These are phyloP conservation scores for Gryon sp. DNA, from an alignment of 1,140 invertebrate species.

Conservation along the genomic window DNA sequence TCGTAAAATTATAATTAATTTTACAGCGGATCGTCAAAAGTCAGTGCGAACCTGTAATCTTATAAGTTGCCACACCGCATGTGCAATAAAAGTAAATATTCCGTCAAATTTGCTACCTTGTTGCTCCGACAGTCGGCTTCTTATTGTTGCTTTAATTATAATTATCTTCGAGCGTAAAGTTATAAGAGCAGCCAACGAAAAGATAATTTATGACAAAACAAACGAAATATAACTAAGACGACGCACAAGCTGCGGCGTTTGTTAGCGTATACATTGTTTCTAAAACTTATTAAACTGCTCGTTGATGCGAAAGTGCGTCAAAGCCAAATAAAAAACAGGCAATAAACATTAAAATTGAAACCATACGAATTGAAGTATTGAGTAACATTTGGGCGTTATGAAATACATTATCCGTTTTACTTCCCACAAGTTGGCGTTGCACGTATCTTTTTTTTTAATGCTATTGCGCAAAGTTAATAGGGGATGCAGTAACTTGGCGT, in stretches of 20 bases:
- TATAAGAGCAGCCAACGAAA: slow-evolving; percentile 2
- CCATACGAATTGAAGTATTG: slow-evolving; percentile 48
- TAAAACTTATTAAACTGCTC: slow-evolving; percentile 6
- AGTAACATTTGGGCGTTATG: slow-evolving; percentile 39
- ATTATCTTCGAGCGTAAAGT: slow-evolving; percentile 26
- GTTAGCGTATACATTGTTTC: slow-evolving; percentile 6
- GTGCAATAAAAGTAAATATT: slow-evolving; percentile 21
- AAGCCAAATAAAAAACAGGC: not conserved
- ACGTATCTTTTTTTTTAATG: slow-evolving; percentile 31
- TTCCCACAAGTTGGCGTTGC: slow-evolving; percentile 43
- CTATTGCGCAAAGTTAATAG: slow-evolving; percentile 62
- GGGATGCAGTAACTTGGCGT: slow-evolving; percentile 56
- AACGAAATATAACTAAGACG: no score
- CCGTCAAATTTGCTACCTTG: slow-evolving; percentile 25
- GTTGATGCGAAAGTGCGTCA: not conserved
- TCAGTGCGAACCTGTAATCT: slow-evolving; percentile 3
- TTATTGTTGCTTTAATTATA: slow-evolving; percentile 26
- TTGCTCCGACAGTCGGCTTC: slow-evolving; percentile 13
- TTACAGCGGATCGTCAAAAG: slow-evolving; percentile 18
- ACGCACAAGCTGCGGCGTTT: no score
- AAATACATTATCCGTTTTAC: slow-evolving; percentile 45
- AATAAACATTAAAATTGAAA: slow-evolving; percentile 37
- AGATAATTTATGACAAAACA: slow-evolving; percentile 15
- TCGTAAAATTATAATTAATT: slow-evolving; percentile 9
- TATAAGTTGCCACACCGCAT: slow-evolving; percentile 8